Percentiles rank a stretch among this genome's conserved stretches.
Evolutionary conservation across 2,888 invertebrate species (phyloP).

Genomic region (Nasonovia ribisnigri): DNA sequence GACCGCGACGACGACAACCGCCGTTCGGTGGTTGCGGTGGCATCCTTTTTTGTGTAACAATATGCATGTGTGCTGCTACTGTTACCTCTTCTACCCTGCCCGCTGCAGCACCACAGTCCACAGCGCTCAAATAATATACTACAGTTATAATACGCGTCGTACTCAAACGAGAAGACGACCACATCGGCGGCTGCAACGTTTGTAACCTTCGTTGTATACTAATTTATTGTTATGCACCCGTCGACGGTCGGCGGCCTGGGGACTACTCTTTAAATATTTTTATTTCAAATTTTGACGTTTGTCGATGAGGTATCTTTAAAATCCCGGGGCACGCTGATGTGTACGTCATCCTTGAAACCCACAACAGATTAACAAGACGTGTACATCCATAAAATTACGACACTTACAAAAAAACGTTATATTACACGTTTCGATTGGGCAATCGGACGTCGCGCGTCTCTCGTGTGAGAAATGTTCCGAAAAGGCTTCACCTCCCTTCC

Average conservation of each 20-base stretch:
- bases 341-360: slow-evolving; percentile 19
- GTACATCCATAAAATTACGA: background rate
- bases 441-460: background rate
- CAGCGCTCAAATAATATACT: background rate
- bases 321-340: background rate
- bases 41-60: background rate
- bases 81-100: background rate
- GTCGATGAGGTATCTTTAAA: background rate
- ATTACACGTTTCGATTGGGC: background rate
- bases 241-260: too few species aligned
- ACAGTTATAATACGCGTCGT: background rate
- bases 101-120: background rate
- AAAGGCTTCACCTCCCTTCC: background rate
- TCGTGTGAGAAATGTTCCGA: background rate
- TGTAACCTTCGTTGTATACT: background rate
- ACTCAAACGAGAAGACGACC: background rate
- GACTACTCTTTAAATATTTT: background rate
- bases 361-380: background rate
- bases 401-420: background rate
- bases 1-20: background rate
- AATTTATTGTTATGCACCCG: background rate
- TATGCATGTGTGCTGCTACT: background rate
- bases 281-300: background rate
- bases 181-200: background rate
- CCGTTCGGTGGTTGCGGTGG: background rate